Percentiles rank a stretch among this genome's conserved stretches.
These are phyloP conservation scores for Tachycineta bicolor DNA, from an alignment of 2,113 vertebrate genomes.

Conservation along the genomic window DNA sequence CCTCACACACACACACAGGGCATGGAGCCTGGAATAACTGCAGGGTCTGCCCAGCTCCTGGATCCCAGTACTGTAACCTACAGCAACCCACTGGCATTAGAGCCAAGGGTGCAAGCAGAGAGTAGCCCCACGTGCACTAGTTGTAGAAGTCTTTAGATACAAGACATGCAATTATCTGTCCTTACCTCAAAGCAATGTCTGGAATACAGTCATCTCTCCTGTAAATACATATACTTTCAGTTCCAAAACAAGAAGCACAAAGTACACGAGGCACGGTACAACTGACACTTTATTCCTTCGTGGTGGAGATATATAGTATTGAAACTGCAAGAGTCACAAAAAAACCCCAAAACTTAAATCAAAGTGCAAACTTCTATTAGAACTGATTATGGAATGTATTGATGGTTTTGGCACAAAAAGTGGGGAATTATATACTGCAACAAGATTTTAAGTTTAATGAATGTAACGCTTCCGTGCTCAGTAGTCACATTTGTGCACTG, in stretches of 20 bases:
- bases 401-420: constrained; percentile 77
- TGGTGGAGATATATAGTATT: constrained; percentile 59
- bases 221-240: neutral
- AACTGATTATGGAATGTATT: constrained; percentile 59
- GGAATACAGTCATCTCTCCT: neutral
- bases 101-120: neutral
- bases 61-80: accelerated
- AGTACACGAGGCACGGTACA: constrained; percentile 49
- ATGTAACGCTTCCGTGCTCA: constrained; percentile 39
- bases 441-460: constrained; percentile 39
- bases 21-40: neutral
- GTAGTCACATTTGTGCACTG: constrained; percentile 61
- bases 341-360: neutral
- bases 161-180: neutral
- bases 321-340: constrained; percentile 66
- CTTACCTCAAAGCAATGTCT: neutral
- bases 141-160: neutral
- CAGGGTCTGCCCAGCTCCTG: neutral
- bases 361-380: constrained; percentile 64
- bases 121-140: neutral
- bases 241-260: constrained; percentile 41
- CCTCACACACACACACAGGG: accelerated
- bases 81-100: neutral
- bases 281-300: constrained; percentile 78
- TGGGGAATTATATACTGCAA: constrained; percentile 47